These are phyloP conservation scores for Diaprepes abbreviatus DNA, from an alignment of 2,888 invertebrate species.

Conservation along the genomic window DNA sequence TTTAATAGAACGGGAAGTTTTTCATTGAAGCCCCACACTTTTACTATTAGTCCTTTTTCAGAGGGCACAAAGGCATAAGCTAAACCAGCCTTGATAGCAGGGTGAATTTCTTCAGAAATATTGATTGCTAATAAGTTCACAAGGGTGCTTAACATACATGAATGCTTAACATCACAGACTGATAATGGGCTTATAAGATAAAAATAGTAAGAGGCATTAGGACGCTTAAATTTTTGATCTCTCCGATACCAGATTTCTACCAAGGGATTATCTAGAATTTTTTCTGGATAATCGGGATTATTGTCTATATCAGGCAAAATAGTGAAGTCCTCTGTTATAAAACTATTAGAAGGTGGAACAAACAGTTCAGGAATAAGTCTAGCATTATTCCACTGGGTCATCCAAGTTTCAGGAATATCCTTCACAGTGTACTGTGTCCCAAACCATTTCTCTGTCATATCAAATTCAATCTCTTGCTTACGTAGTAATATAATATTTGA, in stretches of 20 bases:
- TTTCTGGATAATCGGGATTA: conserved; percentile 70
- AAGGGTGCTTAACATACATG: conserved; percentile 51
- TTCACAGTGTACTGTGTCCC: conserved; percentile 80
- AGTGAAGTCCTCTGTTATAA: conserved; percentile 79
- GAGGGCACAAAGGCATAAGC: conserved; percentile 41
- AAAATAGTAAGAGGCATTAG: conserved; percentile 81
- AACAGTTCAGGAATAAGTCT: conserved; percentile 73
- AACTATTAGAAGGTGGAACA: conserved; percentile 80
- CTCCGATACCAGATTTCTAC: conserved; percentile 87
- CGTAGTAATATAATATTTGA: conserved; percentile 80
- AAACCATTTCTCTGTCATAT: conserved; percentile 86
- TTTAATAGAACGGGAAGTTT: conserved; percentile 73
- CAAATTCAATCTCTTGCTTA: conserved; percentile 71
- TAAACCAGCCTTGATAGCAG: conserved; percentile 53
- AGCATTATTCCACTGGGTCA: conserved; percentile 74
- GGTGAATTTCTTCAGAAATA: conserved; percentile 55
- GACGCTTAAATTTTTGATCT: conserved; percentile 86
- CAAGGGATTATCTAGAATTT: conserved; percentile 70
- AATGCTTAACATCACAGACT: conserved; percentile 72
- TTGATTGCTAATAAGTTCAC: conserved; percentile 51
- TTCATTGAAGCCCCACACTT: conserved; percentile 55
- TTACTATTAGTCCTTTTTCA: conserved; percentile 54
- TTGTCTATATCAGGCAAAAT: conserved; percentile 68
- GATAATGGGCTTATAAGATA: conserved; percentile 80
- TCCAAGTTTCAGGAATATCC: conserved; percentile 75